These are phyloP conservation scores for Hirudo medicinalis DNA, from an alignment of 1,140 invertebrate genomes.

Conservation along the genomic window DNA sequence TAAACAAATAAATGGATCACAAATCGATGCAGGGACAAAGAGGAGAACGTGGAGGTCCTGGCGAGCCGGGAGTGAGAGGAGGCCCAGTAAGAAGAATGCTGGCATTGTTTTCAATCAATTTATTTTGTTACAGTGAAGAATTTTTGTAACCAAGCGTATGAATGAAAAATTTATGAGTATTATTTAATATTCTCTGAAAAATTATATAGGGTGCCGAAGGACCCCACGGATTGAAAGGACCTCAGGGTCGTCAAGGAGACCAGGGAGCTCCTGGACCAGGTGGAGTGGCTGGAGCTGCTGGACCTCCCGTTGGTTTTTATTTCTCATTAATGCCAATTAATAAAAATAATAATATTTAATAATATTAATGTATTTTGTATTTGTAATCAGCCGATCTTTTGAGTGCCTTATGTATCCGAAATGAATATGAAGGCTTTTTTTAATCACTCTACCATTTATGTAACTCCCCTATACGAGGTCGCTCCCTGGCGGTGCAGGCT, in stretches of 20 bases:
- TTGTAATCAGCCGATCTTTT: no score
- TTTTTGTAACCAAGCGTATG: background rate
- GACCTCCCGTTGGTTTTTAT: background rate
- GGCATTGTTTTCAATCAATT: no score
- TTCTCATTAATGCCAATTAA: no score
- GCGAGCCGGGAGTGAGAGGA: constrained; percentile 1
- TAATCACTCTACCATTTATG: no score
- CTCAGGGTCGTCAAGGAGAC: constrained; percentile 8
- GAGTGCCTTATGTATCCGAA: no score
- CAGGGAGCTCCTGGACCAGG: constrained; percentile 12
- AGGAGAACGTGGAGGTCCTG: constrained; percentile 10
- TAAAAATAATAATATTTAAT: no score
- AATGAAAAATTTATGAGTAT: background rate
- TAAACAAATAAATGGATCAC: no score
- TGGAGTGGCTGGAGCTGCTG: constrained; percentile 12
- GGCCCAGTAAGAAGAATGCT: background rate
- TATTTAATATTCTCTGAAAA: background rate
- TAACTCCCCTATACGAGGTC: no score
- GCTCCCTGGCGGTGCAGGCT: no score
- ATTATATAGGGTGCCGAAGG: background rate
- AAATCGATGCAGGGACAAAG: constrained; percentile 6
- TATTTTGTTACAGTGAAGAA: no score
- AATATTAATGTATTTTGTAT: no score
- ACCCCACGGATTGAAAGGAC: background rate
- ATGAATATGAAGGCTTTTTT: no score